Base-by-base conservation (phyloP, 1,140 invertebrate genomes). In the Pinna nobilis region DNA sequence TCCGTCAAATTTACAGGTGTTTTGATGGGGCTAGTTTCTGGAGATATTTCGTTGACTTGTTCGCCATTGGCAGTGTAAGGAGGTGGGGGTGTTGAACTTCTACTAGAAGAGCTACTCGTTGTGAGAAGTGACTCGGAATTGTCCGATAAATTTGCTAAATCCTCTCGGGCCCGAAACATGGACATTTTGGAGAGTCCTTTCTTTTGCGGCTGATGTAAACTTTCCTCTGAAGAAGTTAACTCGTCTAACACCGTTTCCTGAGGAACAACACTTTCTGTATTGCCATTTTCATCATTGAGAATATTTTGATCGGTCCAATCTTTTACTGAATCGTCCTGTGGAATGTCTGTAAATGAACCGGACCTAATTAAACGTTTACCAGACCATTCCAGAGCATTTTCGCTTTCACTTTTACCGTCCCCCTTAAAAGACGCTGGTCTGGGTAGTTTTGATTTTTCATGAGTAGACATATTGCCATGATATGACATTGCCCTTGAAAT, bases 271-370 rank as follows among this genome's bases (percentile, higher is more conserved):
- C 53, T 32, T 59, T 69, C 76, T 28, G 73, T 39, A 50, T 68
- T 30, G 55, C 41, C 61, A 60, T 76, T 71, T 33, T 67, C 44
- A n/a, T 70, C 63, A 30, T 67, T 37, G 1, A 81, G 37, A 2
- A 59, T 15, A 50, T 75, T 75, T 7, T 77, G 71, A 51, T 78
- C 76, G 1, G 77, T 79, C 81, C 81, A 84, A 53, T 82, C 83
- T 15, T 76, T 81, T 2, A 78, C 55, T 20, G 82, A 78, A 50
- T 83, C 80, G 67, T 78, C 77, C 44, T 79, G 77, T 50, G 82
- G 80, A 74, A 85, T 84, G 44, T 85, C 80, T 18, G 78, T 64
- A 67, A 86, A 86, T 28, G 82, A 82, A 20, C 78, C 82, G 2
- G 81, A 74, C 2, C 81, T 60, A 4, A 84, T 76, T 11, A 86